Percentiles rank a stretch among this genome's conserved stretches.
Evolutionary conservation across 2,888 invertebrate species (phyloP).

Genomic region (Amiota communis): DNA sequence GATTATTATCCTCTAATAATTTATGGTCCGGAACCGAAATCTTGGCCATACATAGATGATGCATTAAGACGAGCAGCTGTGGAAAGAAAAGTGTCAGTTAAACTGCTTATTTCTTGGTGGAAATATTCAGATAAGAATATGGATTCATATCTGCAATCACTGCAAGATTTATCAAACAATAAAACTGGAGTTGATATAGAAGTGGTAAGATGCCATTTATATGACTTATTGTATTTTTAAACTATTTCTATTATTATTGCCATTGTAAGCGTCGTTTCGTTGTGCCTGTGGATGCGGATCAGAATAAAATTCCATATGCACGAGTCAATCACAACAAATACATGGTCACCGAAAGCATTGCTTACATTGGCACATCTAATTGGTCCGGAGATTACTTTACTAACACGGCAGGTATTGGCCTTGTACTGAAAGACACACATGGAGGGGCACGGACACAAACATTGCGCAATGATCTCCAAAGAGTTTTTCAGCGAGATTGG

Average conservation of each 20-base stretch:
- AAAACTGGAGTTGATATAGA: slow-evolving; percentile 82
- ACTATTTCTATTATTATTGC: no score
- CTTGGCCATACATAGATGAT: slow-evolving; percentile 95
- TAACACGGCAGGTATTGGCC: slow-evolving; percentile 89
- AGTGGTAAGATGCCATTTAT: slow-evolving; percentile 77
- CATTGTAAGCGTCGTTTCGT: slow-evolving; percentile 78
- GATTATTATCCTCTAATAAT: slow-evolving; percentile 91
- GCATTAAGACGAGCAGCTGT: slow-evolving; percentile 89
- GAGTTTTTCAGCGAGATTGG: slow-evolving; percentile 93
- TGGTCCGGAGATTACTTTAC: slow-evolving; percentile 98
- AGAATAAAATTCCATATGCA: slow-evolving; percentile 88
- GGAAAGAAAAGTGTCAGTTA: slow-evolving; percentile 84
- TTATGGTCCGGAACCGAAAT: slow-evolving; percentile 83
- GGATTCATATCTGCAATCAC: slow-evolving; percentile 85
- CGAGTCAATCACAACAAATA: slow-evolving; percentile 99
- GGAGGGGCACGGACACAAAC: slow-evolving; percentile 72
- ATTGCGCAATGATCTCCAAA: slow-evolving; percentile 84
- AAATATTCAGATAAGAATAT: slow-evolving; percentile 86
- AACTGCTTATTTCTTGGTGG: slow-evolving; percentile 91
- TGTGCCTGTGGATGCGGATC: slow-evolving; percentile 86
- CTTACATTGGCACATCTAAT: slow-evolving; percentile 97
- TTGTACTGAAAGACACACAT: slow-evolving; percentile 76
- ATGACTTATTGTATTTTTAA: not conserved
- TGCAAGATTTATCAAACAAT: slow-evolving; percentile 79
- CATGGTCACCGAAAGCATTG: slow-evolving; percentile 97